phyloP scores from a whole-genome alignment of 2,113 vertebrate genomes.

The Montifringilla adamsi region DNA sequence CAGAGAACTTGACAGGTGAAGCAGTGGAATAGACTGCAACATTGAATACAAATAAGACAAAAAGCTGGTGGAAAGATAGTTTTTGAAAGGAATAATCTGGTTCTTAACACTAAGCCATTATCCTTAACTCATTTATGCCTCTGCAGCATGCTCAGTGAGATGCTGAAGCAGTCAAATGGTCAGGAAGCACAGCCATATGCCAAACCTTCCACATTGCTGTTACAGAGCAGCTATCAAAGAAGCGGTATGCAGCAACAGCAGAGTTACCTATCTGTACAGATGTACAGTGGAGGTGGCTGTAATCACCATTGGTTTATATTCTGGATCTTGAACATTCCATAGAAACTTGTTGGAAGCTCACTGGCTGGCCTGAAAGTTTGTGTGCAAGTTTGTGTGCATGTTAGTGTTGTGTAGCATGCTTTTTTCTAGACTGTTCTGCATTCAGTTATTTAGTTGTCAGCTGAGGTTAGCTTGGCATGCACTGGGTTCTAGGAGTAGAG shows the following conservation, averaged over 20 bases:
- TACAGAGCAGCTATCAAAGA: neutral
- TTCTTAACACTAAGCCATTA: neutral
- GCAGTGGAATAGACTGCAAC: neutral
- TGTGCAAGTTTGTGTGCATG: conserved; percentile 75
- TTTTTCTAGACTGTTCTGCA: neutral
- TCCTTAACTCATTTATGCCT: neutral
- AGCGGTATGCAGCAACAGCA: neutral
- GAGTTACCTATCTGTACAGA: neutral
- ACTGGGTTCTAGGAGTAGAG: neutral
- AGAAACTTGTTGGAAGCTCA: neutral
- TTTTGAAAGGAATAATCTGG: neutral
- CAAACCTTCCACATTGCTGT: neutral
- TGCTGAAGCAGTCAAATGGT: neutral
- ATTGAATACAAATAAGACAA: neutral
- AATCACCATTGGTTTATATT: neutral
- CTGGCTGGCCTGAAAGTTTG: conserved; percentile 43
- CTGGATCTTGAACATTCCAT: neutral
- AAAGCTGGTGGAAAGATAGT: neutral
- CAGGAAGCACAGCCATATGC: neutral
- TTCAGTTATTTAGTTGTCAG: neutral
- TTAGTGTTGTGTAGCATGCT: conserved; percentile 69
- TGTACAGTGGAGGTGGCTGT: neutral
- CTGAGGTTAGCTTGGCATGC: neutral
- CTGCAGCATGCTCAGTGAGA: neutral
- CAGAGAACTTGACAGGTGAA: neutral